phyloP scores from a whole-genome alignment of 2,888 invertebrate genomes.

The Isoperla grammatica region DNA sequence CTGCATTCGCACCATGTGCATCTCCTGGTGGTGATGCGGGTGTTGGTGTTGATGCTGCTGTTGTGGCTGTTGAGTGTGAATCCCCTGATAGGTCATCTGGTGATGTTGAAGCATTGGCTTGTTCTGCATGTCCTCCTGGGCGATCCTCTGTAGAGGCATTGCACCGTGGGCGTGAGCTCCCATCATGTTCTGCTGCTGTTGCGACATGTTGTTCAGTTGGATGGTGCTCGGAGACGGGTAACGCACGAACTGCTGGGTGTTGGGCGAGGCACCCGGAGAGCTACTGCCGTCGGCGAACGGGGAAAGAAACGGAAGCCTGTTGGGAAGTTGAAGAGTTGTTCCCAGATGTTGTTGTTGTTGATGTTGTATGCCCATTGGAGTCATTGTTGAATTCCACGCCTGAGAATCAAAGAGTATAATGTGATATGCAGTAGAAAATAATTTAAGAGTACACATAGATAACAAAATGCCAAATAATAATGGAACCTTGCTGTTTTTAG shows the following conservation, averaged over 20 bases:
- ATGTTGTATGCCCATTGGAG: not conserved
- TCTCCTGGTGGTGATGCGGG: constrained; percentile 28
- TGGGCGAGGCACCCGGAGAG: constrained; percentile 37
- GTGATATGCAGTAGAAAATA: too few species aligned
- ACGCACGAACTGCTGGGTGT: constrained; percentile 34
- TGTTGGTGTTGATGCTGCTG: constrained; percentile 38
- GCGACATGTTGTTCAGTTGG: constrained; percentile 28
- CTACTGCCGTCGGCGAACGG: constrained; percentile 25
- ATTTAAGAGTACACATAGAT: too few species aligned
- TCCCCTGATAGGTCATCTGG: not conserved
- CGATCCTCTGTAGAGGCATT: too few species aligned
- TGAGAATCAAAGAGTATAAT: constrained; percentile 2
- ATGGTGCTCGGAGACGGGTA: constrained; percentile 15
- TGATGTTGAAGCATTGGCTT: constrained; percentile 35
- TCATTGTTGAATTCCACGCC: constrained; percentile 7
- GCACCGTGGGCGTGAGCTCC: not conserved
- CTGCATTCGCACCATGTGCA: constrained; percentile 14
- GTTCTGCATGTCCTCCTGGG: constrained; percentile 38
- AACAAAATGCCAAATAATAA: too few species aligned
- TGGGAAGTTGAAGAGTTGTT: constrained; percentile 37
- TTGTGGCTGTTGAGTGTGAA: constrained; percentile 35
- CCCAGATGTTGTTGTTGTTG: constrained; percentile 21
- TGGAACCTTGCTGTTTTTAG: too few species aligned
- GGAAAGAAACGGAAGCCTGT: constrained; percentile 38
- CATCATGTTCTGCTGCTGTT: constrained; percentile 32